Evolutionary conservation across 2,797 vertebrate species (phyloP).

Genomic region (Gadopsis marmoratus): DNA sequence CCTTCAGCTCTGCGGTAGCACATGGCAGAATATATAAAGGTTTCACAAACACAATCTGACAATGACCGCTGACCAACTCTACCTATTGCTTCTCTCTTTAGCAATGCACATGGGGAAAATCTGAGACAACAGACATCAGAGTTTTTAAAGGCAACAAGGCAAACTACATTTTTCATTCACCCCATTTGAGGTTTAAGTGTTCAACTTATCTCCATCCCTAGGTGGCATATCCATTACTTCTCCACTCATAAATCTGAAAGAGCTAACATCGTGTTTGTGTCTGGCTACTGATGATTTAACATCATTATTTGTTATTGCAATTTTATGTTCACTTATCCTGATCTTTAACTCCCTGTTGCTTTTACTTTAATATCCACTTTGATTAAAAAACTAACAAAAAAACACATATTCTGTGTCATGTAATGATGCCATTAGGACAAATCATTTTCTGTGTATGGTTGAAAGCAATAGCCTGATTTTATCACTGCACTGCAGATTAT

Average conservation of each 20-base stretch:
- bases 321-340: conserved; percentile 51
- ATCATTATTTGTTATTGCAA: conserved; percentile 53
- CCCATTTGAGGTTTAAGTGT: conserved; percentile 20
- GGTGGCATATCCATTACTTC: conserved; percentile 43
- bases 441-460: conserved; percentile 11
- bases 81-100: conserved; percentile 7
- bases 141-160: neutral
- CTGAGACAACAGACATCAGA: neutral
- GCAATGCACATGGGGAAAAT: neutral
- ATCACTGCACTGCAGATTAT: conserved; percentile 21
- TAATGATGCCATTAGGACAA: conserved; percentile 35
- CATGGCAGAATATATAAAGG: conserved; percentile 7
- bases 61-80: conserved; percentile 2
- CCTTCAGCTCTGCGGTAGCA: neutral
- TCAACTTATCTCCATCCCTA: conserved; percentile 21
- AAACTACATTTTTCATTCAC: conserved; percentile 13
- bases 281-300: conserved; percentile 39
- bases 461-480: conserved; percentile 22
- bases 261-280: conserved; percentile 41
- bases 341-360: conserved; percentile 54
- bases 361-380: conserved; percentile 36
- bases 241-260: conserved; percentile 30
- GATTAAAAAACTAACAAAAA: conserved; percentile 5
- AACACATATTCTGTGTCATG: conserved; percentile 4
- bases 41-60: conserved; percentile 28